Evolutionary conservation across 2,113 vertebrate genomes (phyloP), one percentile per base, ranked within the genome.

Genomic region (Zapus hudsonius): DNA sequence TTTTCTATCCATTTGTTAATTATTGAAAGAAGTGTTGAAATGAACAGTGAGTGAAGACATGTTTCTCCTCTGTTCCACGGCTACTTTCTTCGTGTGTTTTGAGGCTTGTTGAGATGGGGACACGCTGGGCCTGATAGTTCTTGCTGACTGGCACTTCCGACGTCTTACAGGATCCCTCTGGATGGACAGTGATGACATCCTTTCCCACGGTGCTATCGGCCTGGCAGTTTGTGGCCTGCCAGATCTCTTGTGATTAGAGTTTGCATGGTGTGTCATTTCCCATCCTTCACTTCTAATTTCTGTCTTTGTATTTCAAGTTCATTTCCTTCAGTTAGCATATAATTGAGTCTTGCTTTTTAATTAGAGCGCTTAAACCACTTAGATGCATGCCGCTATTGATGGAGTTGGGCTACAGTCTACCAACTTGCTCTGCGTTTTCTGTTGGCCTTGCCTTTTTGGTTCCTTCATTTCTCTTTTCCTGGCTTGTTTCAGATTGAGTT

Each of bases 311-410:
- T 64, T 93, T 90, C 76, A 72, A 79, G 55, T 42, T 44, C 55
- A 63, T 70, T 79, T 79, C 66, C 74, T 44, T 38, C n/a, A 52
- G 52, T 85, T 57, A 66, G 57, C 66, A 33, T 57, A 27, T 72
- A 84, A 63, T 84, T 55, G 40, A 38, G 63, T 70, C 63, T 89
- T 78, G 87, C 63, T 79, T 89, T 87, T 84, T 72, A 78, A 61
- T 84, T 70, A 84, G 29, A n/a, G 38, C 27, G 2, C 57, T 79
- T 44, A 84, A 76, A 19, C 31, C 78, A 47, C 64, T 74, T 33
- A 20, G 7, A 52, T 44, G 11, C 33, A 59, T 89, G 72, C 33
- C 44, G 63, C 84, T 78, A 63, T 52, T 52, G 42, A 55, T 47
- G 20, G 33, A 4, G 27, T 9, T 20, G 23, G 59, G 57, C 52